Evolutionary conservation across 2,888 invertebrate species (phyloP), one percentile per base, ranked within the genome.

Genomic region (Pollenia amentaria): DNA sequence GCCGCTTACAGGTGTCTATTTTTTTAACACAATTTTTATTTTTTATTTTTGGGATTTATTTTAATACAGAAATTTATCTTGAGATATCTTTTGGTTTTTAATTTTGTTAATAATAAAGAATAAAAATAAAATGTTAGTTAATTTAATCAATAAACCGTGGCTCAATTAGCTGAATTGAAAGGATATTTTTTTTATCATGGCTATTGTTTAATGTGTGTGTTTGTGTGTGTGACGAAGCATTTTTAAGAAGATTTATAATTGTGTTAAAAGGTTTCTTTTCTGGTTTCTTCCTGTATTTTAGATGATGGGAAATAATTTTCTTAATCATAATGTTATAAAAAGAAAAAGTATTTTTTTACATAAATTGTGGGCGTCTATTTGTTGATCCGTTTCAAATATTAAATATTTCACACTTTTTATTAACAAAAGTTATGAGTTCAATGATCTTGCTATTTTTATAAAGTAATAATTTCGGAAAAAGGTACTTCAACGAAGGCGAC

Each of bases 161-260:
- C 89, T 87, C 90, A 91, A 91, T 91, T 91, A 91, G 90, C 90
- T 80, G 89, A 90, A 91, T 90, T 91, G 87, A 88, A 84, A 90
- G 90, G 88, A 90, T 89, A 86, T 87, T 85, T 85, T 67, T 75
- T 53, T 42, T 11, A 40, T 73, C 14, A 14, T 73, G 29, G 14
- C 53, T 51, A 62, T 44, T 60, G 18, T 44, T 53, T 6, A 51
- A 57, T 44, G 29, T 40, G 40, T 60, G 1, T 44, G 29, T 44
- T 40, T 57, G 18, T 44, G 44, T 29, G 44, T 65, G 21, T 85
- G 86, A 81, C 38, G 44, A 14, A 62, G 77, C 80, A 75, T 64
- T 78, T 87, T 76, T 55, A 21, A 64, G 8, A 77, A 89, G 89
- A 90, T 91, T 91, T 91, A 89, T 90, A 89, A 91, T 89, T 89